Evolutionary conservation across 2,888 invertebrate species (phyloP).

Genomic region (Microdon myrmicae): DNA sequence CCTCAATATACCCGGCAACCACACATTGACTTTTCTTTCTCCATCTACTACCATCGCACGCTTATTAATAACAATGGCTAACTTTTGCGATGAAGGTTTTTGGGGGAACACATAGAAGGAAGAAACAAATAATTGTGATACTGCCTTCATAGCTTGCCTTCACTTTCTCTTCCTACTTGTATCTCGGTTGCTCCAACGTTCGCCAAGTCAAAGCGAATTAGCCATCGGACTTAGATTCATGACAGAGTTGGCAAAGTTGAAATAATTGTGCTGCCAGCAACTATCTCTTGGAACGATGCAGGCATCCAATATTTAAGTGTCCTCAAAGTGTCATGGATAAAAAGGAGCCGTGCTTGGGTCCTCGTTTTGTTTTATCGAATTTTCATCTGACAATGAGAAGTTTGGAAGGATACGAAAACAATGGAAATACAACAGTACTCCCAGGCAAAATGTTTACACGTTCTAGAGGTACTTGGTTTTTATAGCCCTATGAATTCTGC

Average conservation of each 20-base stretch:
- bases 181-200: conserved; percentile 29
- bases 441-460: no score
- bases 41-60: no score
- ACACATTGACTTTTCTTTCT: conserved; percentile 22
- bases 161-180: conserved; percentile 47
- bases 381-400: no score
- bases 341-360: no score
- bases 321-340: no score
- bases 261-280: conserved; percentile 24
- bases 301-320: no score
- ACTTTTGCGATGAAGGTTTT: conserved; percentile 41
- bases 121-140: conserved; percentile 10
- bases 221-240: conserved; percentile 2
- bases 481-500: no score
- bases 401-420: no score
- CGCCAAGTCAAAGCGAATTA: not conserved
- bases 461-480: no score
- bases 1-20: not conserved
- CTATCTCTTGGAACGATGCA: conserved; percentile 16
- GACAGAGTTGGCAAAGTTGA: conserved; percentile 33
- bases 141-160: conserved; percentile 18
- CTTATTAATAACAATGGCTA: conserved; percentile 43
- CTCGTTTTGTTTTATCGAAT: no score
- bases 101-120: not conserved
- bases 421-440: no score